A percentile compares a stretch with the other conserved stretches of the same genome.
Evolutionary conservation across 1,140 invertebrate genomes (phyloP).

Genomic region (Scaptomyza pallida): DNA sequence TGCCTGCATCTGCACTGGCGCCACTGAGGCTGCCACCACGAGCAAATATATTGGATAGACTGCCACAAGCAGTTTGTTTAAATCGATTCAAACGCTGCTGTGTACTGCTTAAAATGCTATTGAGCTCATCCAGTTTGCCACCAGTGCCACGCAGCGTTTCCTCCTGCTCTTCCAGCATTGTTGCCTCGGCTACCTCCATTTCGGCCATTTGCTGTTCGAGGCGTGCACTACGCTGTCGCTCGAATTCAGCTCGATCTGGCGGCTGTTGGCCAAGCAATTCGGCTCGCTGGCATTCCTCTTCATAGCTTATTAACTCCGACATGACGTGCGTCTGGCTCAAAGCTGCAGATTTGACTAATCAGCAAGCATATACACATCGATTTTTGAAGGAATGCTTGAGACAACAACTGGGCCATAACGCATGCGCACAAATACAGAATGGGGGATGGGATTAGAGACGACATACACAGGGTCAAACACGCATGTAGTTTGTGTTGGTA

Average conservation of each 20-base stretch:
- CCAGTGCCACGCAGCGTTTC: constrained; percentile 89
- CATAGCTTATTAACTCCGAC: constrained; percentile 85
- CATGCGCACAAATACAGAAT: constrained; percentile 23
- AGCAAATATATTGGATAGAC: constrained; percentile 70
- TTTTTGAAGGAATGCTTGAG: constrained; percentile 21
- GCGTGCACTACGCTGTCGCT: constrained; percentile 78
- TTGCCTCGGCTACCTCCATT: constrained; percentile 85
- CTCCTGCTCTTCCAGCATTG: constrained; percentile 88
- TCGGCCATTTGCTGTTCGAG: constrained; percentile 76
- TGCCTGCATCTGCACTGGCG: constrained; percentile 25
- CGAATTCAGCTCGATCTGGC: constrained; percentile 88
- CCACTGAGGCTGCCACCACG: constrained; percentile 30
- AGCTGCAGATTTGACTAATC: constrained; percentile 34
- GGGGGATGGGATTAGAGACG: background rate
- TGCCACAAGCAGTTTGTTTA: constrained; percentile 86
- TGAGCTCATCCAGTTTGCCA: constrained; percentile 92
- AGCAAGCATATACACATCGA: constrained; percentile 55
- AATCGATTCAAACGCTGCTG: constrained; percentile 95
- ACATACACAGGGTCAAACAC: background rate
- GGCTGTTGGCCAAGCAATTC: constrained; percentile 89
- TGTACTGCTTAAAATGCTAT: constrained; percentile 90
- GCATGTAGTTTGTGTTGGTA: background rate
- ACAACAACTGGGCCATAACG: constrained; percentile 41
- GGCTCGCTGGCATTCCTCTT: constrained; percentile 89
- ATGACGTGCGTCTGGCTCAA: constrained; percentile 30